Base-by-base conservation (phyloP, 2,888 invertebrate genomes). In the Aphidius colemani region DNA sequence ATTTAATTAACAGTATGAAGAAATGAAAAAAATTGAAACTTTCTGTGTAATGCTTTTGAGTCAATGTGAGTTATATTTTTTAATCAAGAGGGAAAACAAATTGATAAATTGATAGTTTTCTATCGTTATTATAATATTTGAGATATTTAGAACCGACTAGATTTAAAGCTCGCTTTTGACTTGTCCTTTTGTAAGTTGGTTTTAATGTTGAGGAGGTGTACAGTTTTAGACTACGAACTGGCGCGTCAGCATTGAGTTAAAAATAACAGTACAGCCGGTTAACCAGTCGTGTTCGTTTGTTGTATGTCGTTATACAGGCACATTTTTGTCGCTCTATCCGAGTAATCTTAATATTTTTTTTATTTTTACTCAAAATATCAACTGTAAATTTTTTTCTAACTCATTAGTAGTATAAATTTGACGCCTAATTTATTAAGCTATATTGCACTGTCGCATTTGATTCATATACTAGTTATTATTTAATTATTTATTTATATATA, bases 201-300 rank as follows among this genome's bases (percentile, higher is more conserved):
- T 56, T 48, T 10, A 9, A 30, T 30, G 5, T 30, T 30, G 30
- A 74, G 75, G 75, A 75, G 75, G 73, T 75, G 75, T 78, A 81
- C 81, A 76, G 77, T 81, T 80, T 81, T 79, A 80, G 78, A 80
- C 75, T 78, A 72, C 75, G 76, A 73, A 74, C 74, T 75, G 79
- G 74, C 80, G 78, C 78, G 78, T 79, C 78, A 78, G 79, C 78
- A 78, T 78, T 75, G 77, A 75, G 80, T 82, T 81, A 81, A 82
- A 82, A 81, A 82, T 81, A 82, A 79, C 80, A 77, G 79, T 76
- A 78, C 74, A 76, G 71, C 75, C 74, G 73, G 74, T 74, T 57
- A 72, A 72, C 75, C 75, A 76, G 74, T 75, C 74, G 68, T 71
- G 18, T 57, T 30, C 30, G 30, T 30, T 30, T 30, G 66, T 72